phyloP scores from a whole-genome alignment of 2,113 vertebrate genomes.

The Myiozetetes cayanensis region DNA sequence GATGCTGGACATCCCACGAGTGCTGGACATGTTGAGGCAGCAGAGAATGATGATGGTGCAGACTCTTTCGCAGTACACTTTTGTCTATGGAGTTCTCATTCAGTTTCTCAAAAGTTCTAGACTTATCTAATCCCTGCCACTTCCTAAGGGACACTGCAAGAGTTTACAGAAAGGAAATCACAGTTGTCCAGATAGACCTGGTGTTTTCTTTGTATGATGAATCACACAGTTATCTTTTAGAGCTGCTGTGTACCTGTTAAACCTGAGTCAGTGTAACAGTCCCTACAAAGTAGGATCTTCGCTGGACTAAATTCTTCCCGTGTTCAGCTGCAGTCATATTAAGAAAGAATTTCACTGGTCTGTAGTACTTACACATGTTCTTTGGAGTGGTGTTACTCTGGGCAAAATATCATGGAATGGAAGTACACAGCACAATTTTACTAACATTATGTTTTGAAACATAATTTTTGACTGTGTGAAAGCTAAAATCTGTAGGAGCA shows the following conservation, averaged over 20 bases:
- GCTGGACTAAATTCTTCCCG: neutral
- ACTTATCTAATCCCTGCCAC: constrained; percentile 81
- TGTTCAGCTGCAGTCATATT: neutral
- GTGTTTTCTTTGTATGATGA: neutral
- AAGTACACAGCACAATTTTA: neutral
- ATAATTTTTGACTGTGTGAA: constrained; percentile 1
- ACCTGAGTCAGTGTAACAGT: neutral
- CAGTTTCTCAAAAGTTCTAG: constrained; percentile 94
- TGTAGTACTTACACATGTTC: neutral
- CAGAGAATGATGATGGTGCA: constrained; percentile 99
- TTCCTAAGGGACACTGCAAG: neutral
- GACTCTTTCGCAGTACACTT: constrained; percentile 93
- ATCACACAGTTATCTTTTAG: neutral
- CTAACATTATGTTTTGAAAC: constrained; percentile 28
- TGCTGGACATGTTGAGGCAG: constrained; percentile 82
- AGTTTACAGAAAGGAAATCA: constrained; percentile 16
- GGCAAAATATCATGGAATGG: neutral
- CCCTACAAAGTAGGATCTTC: neutral
- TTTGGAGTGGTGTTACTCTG: constrained; percentile 32
- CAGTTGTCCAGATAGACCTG: neutral
- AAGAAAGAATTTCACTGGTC: neutral
- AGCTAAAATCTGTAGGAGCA: constrained; percentile 16
- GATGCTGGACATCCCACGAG: constrained; percentile 87
- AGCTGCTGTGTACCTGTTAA: neutral
- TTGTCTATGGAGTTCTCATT: constrained; percentile 93